Percentiles rank a stretch among this genome's conserved stretches.
Conservation (phyloP, 1,140 invertebrate species). For the Euschistus heros region DNA sequence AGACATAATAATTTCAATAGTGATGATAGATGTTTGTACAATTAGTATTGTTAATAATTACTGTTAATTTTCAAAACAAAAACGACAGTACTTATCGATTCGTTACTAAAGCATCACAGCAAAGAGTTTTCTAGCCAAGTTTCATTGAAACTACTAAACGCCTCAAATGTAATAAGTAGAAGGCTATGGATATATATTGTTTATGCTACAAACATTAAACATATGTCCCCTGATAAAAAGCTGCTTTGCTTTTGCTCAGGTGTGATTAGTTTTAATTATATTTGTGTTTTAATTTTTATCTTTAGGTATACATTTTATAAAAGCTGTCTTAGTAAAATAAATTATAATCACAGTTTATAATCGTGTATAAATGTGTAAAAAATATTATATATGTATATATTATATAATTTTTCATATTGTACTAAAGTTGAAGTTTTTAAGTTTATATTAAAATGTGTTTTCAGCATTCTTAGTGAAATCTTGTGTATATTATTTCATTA, state of each 20-base stretch:
- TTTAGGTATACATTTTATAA: conserved; percentile 22
- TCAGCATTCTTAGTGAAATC: conserved; percentile 21
- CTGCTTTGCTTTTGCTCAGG: neutral
- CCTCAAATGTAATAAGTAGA: conserved; percentile 22
- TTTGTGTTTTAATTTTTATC: neutral
- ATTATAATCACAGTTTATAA: conserved; percentile 21
- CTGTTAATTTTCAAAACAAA: too few relatives aligned
- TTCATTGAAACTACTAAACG: neutral
- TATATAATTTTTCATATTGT: conserved; percentile 29
- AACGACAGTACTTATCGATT: too few relatives aligned
- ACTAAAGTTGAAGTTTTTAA: conserved; percentile 28
- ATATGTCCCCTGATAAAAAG: too few relatives aligned
- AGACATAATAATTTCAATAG: too few relatives aligned
- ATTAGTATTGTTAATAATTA: too few relatives aligned
- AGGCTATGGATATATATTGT: conserved; percentile 11
- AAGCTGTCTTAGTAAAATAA: conserved; percentile 21
- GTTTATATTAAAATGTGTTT: conserved; percentile 29
- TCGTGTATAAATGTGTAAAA: conserved; percentile 25
- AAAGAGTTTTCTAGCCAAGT: too few relatives aligned
- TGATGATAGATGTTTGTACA: too few relatives aligned
- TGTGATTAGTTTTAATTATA: conserved; percentile 4
- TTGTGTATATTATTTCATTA: conserved; percentile 4
- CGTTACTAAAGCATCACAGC: too few relatives aligned
- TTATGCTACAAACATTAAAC: neutral
- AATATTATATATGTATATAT: conserved; percentile 29